Evolutionary conservation across 2,888 invertebrate species (phyloP).

Genomic region (Catocala fraxini): DNA sequence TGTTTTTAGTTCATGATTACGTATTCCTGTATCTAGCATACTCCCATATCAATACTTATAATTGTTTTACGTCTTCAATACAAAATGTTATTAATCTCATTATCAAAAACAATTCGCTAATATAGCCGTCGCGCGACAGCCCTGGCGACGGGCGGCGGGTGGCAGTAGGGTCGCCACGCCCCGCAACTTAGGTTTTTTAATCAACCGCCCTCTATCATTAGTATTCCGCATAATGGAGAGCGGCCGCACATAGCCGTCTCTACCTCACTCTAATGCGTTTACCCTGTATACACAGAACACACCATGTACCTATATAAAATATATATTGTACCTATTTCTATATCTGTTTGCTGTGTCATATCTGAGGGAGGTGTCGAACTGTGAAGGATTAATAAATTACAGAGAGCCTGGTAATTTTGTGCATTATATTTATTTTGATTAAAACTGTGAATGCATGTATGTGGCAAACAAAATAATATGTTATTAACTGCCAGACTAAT

Average conservation of each 20-base stretch:
- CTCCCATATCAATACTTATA: too few relatives aligned
- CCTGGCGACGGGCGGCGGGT: slow-evolving; percentile 50
- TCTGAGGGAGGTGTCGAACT: background rate
- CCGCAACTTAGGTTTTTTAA: slow-evolving; percentile 82
- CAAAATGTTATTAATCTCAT: slow-evolving; percentile 30
- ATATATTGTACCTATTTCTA: background rate
- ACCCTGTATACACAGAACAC: slow-evolving; percentile 24
- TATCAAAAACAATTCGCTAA: background rate
- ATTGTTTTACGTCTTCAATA: background rate
- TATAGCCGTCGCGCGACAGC: slow-evolving; percentile 35
- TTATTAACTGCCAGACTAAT: background rate
- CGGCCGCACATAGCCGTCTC: slow-evolving; percentile 32
- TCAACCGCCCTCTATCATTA: slow-evolving; percentile 85
- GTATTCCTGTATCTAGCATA: too few relatives aligned
- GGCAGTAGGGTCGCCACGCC: slow-evolving; percentile 66
- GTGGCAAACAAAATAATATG: slow-evolving; percentile 8
- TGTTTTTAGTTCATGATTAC: too few relatives aligned
- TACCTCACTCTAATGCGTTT: slow-evolving; percentile 41
- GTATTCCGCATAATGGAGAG: slow-evolving; percentile 80
- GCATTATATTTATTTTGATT: background rate
- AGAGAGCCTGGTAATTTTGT: background rate
- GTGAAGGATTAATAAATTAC: slow-evolving; percentile 14
- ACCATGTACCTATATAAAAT: background rate
- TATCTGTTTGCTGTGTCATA: background rate
- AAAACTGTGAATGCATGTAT: too few relatives aligned